These are phyloP conservation scores for Bombus consobrinus DNA, from an alignment of 1,140 invertebrate species.

Conservation along the genomic window DNA sequence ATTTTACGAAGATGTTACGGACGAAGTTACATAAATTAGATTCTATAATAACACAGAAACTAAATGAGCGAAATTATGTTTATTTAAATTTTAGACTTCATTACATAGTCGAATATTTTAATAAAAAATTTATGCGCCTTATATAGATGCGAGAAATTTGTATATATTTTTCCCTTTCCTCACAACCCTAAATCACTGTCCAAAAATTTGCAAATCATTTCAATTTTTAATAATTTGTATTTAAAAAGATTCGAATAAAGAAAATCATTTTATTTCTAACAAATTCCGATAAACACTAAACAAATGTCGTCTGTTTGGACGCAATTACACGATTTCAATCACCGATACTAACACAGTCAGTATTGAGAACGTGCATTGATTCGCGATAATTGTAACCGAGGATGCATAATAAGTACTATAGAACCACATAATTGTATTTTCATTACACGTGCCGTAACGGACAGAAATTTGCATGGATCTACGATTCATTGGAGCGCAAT, in stretches of 20 bases:
- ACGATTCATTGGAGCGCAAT: not conserved
- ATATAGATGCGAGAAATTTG: not conserved
- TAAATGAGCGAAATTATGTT: not conserved
- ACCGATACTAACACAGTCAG: not conserved
- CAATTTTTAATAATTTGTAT: not conserved
- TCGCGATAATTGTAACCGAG: not conserved
- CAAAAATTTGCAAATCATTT: no score
- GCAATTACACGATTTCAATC: not conserved
- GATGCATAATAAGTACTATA: not conserved
- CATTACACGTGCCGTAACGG: not conserved
- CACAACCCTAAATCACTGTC: not conserved
- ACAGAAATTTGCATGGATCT: not conserved
- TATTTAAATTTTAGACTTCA: not conserved
- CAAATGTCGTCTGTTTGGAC: no score
- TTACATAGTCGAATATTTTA: not conserved
- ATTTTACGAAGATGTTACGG: not conserved
- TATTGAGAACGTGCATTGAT: not conserved
- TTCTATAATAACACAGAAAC: not conserved
- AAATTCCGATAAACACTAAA: not conserved
- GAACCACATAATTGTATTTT: slow-evolving; percentile 22
- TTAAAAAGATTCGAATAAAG: not conserved
- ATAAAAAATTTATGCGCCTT: not conserved
- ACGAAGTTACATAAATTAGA: not conserved
- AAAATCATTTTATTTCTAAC: not conserved
- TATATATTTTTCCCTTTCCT: not conserved